These are phyloP conservation scores for Drosophila limbata DNA, from an alignment of 2,888 invertebrate genomes.

Conservation along the genomic window DNA sequence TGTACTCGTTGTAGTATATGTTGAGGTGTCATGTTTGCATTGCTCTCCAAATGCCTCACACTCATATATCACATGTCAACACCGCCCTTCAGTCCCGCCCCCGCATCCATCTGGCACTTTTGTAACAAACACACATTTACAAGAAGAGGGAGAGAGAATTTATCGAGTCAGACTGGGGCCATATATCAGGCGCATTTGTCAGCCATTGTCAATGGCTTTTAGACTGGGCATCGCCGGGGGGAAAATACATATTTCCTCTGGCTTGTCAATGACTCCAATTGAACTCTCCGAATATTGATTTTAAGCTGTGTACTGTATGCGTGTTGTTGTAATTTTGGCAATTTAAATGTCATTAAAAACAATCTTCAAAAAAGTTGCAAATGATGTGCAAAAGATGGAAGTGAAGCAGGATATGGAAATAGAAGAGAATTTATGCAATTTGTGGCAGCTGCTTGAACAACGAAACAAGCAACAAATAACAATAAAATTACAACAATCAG, in stretches of 20 bases:
- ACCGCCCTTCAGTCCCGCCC: background rate
- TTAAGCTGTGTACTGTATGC: constrained; percentile 26
- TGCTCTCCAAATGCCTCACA: constrained; percentile 62
- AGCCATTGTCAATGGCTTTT: constrained; percentile 48
- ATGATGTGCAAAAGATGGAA: constrained; percentile 65
- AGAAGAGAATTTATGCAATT: constrained; percentile 69
- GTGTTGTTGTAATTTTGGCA: constrained; percentile 73
- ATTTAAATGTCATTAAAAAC: constrained; percentile 79
- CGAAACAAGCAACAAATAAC: constrained; percentile 45
- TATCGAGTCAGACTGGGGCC: constrained; percentile 67
- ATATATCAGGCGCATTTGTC: constrained; percentile 76
- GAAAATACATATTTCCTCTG: constrained; percentile 7
- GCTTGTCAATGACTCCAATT: constrained; percentile 46
- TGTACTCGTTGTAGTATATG: constrained; percentile 22
- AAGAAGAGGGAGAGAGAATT: constrained; percentile 52
- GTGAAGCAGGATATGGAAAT: constrained; percentile 36
- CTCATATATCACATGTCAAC: constrained; percentile 70
- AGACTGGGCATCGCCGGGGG: constrained; percentile 2
- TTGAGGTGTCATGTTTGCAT: constrained; percentile 75
- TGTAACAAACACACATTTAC: constrained; percentile 44
- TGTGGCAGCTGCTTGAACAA: constrained; percentile 79
- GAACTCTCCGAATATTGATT: constrained; percentile 78
- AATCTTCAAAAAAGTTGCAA: constrained; percentile 71
- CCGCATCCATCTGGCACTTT: constrained; percentile 43
- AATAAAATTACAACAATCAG: constrained; percentile 20